A percentile compares a stretch with the other conserved stretches of the same genome.
Evolutionary conservation across 2,888 invertebrate species (phyloP).

Genomic region (Argyresthia albistria): DNA sequence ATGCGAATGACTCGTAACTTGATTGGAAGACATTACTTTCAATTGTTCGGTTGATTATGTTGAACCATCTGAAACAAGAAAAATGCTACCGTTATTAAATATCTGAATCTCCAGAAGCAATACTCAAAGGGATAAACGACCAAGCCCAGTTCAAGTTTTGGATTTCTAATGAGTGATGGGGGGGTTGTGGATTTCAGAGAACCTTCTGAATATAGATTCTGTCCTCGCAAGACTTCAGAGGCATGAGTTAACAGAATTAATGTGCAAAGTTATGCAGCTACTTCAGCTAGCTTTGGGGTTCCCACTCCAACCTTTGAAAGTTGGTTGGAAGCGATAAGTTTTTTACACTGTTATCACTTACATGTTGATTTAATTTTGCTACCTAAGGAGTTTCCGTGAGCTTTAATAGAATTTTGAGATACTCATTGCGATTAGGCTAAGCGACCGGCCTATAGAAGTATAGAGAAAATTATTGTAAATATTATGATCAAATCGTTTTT

Average conservation of each 20-base stretch:
- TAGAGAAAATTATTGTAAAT: too few species aligned
- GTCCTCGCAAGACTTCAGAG: neutral
- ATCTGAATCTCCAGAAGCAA: neutral
- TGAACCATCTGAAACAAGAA: conserved; percentile 7
- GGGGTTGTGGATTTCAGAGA: neutral
- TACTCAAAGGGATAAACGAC: neutral
- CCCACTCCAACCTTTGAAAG: neutral
- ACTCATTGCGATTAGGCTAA: too few species aligned
- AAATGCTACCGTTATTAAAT: neutral
- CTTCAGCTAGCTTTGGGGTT: neutral
- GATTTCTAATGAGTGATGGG: neutral
- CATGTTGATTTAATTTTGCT: too few species aligned
- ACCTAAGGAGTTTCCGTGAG: too few species aligned
- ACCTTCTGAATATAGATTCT: neutral
- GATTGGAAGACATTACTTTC: neutral
- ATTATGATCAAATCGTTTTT: too few species aligned
- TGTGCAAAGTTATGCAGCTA: conserved; percentile 1
- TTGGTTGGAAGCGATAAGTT: too few species aligned
- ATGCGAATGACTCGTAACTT: too few species aligned
- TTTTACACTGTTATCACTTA: too few species aligned
- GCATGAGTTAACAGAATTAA: neutral
- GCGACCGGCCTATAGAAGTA: too few species aligned
- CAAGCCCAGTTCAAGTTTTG: neutral
- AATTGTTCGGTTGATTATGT: neutral
- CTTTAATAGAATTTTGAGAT: too few species aligned